Evolutionary conservation across 1,140 invertebrate genomes (phyloP).

Genomic region (Physella acuta): DNA sequence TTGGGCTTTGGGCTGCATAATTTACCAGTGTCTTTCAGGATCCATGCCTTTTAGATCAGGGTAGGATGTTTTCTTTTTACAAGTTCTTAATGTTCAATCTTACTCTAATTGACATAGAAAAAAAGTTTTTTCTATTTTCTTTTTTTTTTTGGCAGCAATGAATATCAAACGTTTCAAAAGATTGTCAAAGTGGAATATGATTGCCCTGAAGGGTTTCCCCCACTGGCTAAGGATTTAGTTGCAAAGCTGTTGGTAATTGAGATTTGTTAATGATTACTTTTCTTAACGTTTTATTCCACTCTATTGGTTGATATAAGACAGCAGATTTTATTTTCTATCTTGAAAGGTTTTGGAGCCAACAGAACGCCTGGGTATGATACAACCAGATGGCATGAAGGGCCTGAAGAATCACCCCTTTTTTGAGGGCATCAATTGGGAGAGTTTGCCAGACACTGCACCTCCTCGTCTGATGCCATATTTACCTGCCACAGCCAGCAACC

Average conservation of each 20-base stretch:
- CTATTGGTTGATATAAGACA: too few relatives aligned
- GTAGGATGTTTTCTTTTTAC: slow-evolving; percentile 28
- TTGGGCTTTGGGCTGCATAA: slow-evolving; percentile 97
- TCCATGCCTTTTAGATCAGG: slow-evolving; percentile 85
- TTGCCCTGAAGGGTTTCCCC: slow-evolving; percentile 87
- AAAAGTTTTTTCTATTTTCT: slow-evolving; percentile 3
- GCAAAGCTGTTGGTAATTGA: slow-evolving; percentile 75
- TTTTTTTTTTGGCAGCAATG: slow-evolving; percentile 68
- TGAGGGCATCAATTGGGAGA: slow-evolving; percentile 79
- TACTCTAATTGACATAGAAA: neutral
- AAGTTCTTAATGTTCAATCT: neutral
- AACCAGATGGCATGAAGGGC: slow-evolving; percentile 72
- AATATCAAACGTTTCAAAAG: slow-evolving; percentile 96
- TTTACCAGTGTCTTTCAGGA: slow-evolving; percentile 96
- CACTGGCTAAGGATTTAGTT: slow-evolving; percentile 83
- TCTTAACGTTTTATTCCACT: neutral
- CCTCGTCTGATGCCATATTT: slow-evolving; percentile 80
- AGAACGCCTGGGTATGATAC: slow-evolving; percentile 77
- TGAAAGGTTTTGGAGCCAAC: slow-evolving; percentile 66
- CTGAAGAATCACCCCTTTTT: slow-evolving; percentile 87
- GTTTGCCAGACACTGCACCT: slow-evolving; percentile 75
- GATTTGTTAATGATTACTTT: neutral
- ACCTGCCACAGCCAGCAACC: slow-evolving; percentile 73
- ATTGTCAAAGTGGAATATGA: slow-evolving; percentile 89
- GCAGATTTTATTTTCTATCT: too few relatives aligned